These are phyloP conservation scores for Melanostoma scalare DNA, from an alignment of 2,888 invertebrate genomes.

Conservation along the genomic window DNA sequence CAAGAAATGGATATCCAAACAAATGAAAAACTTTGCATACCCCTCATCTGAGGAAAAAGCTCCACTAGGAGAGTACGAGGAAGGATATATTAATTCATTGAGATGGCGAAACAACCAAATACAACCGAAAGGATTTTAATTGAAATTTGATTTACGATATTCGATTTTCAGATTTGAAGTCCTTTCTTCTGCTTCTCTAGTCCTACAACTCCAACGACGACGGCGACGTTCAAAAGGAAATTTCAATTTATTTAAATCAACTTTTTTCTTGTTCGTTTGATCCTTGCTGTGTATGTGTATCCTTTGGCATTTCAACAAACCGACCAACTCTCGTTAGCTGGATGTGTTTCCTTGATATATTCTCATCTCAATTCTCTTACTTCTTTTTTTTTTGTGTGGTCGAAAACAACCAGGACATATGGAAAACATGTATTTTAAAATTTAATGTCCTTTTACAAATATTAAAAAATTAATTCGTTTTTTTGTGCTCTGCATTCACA, in stretches of 20 bases:
- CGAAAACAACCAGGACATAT: slow-evolving; percentile 38
- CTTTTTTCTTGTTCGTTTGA: slow-evolving; percentile 9
- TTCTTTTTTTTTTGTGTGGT: slow-evolving; percentile 20
- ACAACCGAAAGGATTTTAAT: slow-evolving; percentile 74
- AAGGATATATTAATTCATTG: slow-evolving; percentile 70
- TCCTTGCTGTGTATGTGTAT: slow-evolving; percentile 11
- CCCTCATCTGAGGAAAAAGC: too few relatives aligned
- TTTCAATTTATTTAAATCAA: slow-evolving; percentile 70
- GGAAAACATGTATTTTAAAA: slow-evolving; percentile 44
- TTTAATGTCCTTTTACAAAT: slow-evolving; percentile 72
- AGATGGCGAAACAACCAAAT: slow-evolving; percentile 65
- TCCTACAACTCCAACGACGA: background rate
- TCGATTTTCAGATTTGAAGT: slow-evolving; percentile 73
- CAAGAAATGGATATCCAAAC: too few relatives aligned
- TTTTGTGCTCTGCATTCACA: slow-evolving; percentile 23
- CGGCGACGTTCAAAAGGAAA: slow-evolving; percentile 45
- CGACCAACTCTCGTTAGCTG: slow-evolving; percentile 51
- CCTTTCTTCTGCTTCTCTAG: slow-evolving; percentile 43
- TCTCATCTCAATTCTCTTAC: slow-evolving; percentile 8
- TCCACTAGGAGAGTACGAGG: background rate
- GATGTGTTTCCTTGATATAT: slow-evolving; percentile 56
- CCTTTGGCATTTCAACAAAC: slow-evolving; percentile 26
- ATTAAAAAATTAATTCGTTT: slow-evolving; percentile 70
- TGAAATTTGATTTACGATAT: slow-evolving; percentile 76
- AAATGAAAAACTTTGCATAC: too few relatives aligned